These are phyloP conservation scores for Tachystola acroxantha DNA, from an alignment of 2,888 invertebrate genomes.

Conservation along the genomic window DNA sequence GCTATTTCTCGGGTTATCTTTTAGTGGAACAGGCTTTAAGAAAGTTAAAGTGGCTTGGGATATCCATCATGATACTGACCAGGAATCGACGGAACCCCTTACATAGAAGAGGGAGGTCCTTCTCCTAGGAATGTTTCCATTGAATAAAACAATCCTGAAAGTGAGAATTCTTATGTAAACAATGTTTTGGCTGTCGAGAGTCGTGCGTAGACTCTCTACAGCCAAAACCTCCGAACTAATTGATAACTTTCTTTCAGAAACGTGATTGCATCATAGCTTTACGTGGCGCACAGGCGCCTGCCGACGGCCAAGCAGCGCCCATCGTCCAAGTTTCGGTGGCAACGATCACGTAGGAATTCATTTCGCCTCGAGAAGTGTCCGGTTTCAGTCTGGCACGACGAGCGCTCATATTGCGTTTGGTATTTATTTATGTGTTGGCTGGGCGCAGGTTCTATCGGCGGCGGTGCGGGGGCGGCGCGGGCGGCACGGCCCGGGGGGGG, in stretches of 20 bases:
- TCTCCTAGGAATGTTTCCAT: no score
- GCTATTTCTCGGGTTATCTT: no score
- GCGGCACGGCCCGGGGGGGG: slow-evolving; percentile 52
- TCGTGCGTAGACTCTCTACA: no score
- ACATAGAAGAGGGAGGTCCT: no score
- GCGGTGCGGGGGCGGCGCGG: slow-evolving; percentile 36
- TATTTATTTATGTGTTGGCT: slow-evolving; percentile 73
- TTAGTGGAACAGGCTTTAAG: no score
- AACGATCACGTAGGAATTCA: slow-evolving; percentile 67
- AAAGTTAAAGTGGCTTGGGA: no score
- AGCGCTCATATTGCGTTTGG: slow-evolving; percentile 63
- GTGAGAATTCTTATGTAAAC: no score
- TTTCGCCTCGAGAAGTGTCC: slow-evolving; percentile 70
- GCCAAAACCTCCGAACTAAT: not conserved
- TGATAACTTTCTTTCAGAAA: not conserved
- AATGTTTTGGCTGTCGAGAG: no score
- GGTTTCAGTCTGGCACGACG: slow-evolving; percentile 74
- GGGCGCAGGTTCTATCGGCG: slow-evolving; percentile 61
- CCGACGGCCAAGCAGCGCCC: slow-evolving; percentile 1
- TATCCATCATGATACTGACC: no score
- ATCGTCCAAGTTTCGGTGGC: slow-evolving; percentile 54
- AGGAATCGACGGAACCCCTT: no score
- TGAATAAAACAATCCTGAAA: not conserved
- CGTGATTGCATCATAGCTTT: slow-evolving; percentile 1
- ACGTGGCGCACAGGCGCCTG: no score